Evolutionary conservation across 1,140 invertebrate species (phyloP), one percentile per base, ranked within the genome.

Genomic region (Battus philenor): DNA sequence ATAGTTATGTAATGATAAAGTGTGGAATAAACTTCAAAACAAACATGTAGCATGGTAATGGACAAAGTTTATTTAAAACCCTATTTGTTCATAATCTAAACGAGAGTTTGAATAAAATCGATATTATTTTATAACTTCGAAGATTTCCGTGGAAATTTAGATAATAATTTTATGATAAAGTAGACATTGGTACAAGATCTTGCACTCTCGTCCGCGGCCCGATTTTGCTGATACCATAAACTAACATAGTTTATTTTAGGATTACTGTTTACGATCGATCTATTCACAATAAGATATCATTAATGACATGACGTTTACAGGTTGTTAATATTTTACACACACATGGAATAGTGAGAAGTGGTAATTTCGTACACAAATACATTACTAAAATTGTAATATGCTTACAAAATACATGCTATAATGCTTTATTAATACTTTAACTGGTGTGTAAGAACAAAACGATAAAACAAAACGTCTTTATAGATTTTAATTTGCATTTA

Each of bases 111-210:
- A 18, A 36, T 20, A 20, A 36, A 36, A 36, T 36, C 33, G n/a
- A 36, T 36, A 36, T 36, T 22, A 18, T 17, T 36, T 36, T 36
- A 20, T 36, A 36, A 18, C 16, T 10, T 12, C 10, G 13, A 26
- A 15, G 24, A 26, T 29, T 41, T 13, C 13, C 38, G 20, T 29
- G 38, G 38, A 16, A 30, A 27, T 41, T 41, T 41, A 41, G 24
- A 41, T 41, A 41, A 41, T 41, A 41, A 41, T 29, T 29, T 41
- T 41, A 41, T 41, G 38, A 41, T 11, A 41, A 29, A 41, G 38
- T 41, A 41, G 38, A 41, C 38, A 41, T 15, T 11, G 38, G 13
- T 41, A 41, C 38, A 41, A 41, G 38, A 27, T 41, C 24, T 41
- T 15, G 38, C 24, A 29, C 38, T 41, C 38, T 29, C 18, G 18